Percentiles rank a stretch among this genome's conserved stretches.
Conservation (phyloP, 2,888 invertebrate genomes). For the Dolomedes plantarius region DNA sequence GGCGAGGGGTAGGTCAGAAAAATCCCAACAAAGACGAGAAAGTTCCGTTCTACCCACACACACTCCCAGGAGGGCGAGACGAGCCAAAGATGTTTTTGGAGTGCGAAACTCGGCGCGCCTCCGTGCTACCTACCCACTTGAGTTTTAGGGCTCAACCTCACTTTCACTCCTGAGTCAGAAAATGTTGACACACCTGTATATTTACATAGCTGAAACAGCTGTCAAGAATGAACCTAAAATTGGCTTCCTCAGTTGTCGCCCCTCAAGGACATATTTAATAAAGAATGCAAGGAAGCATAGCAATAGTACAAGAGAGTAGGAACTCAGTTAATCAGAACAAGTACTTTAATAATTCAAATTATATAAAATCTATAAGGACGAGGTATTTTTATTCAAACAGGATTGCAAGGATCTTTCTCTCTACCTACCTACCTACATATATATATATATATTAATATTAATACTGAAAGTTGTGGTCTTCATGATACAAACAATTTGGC, state of each 20-base stretch:
- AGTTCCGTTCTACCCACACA: slow-evolving; percentile 23
- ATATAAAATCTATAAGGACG: too few relatives aligned
- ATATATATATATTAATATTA: too few relatives aligned
- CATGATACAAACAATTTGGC: too few relatives aligned
- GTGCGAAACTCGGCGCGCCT: slow-evolving; percentile 32
- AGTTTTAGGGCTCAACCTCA: not conserved
- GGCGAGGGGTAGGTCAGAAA: slow-evolving; percentile 2
- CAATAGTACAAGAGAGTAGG: too few relatives aligned
- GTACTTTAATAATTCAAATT: too few relatives aligned
- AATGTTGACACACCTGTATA: slow-evolving; percentile 6
- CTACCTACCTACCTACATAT: too few relatives aligned
- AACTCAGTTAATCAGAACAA: too few relatives aligned
- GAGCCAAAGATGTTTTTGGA: slow-evolving; percentile 1
- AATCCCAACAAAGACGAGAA: not conserved
- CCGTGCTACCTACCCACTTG: slow-evolving; percentile 31
- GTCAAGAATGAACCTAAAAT: not conserved
- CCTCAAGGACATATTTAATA: too few relatives aligned
- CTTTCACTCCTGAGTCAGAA: slow-evolving; percentile 17
- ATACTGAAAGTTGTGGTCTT: too few relatives aligned
- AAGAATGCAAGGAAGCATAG: too few relatives aligned
- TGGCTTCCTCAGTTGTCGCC: not conserved
- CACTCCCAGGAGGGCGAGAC: slow-evolving; percentile 28
- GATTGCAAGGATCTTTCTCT: too few relatives aligned
- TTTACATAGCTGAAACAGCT: not conserved
- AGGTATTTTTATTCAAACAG: too few relatives aligned